phyloP scores from a whole-genome alignment of 2,113 vertebrate species.

The Trogon surrucura region DNA sequence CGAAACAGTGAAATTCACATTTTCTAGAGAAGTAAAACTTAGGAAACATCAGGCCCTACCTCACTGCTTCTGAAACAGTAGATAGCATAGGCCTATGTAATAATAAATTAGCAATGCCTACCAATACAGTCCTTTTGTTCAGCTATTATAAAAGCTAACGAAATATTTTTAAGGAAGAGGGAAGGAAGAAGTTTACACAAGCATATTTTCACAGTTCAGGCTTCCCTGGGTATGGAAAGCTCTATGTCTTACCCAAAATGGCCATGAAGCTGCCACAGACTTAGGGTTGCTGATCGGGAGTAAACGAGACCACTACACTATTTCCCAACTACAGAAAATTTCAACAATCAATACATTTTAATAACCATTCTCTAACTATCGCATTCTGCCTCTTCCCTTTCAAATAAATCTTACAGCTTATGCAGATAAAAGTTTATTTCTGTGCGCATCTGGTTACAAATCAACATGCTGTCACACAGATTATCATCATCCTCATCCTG shows the following conservation, averaged over 20 bases:
- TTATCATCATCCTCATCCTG: background rate
- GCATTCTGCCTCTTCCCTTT: background rate
- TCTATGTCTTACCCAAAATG: background rate
- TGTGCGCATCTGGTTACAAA: background rate
- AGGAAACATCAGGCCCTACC: background rate
- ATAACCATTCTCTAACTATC: background rate
- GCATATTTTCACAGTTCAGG: background rate
- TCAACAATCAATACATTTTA: background rate
- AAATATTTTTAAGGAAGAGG: background rate
- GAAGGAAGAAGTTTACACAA: background rate
- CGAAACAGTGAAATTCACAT: background rate
- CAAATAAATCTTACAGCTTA: background rate
- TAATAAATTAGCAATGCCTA: background rate
- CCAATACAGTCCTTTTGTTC: background rate
- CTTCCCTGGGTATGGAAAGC: background rate
- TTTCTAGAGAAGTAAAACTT: background rate
- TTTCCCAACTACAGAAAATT: background rate
- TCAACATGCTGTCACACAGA: background rate
- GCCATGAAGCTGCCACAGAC: background rate
- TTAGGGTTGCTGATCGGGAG: background rate
- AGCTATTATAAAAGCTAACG: background rate
- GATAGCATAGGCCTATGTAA: background rate
- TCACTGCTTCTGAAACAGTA: background rate
- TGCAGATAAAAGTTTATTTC: background rate
- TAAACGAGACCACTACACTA: background rate